A percentile compares a stretch with the other conserved stretches of the same genome.
phyloP scores from a whole-genome alignment of 1,140 invertebrate species.

The Drosophila pallidifrons region DNA sequence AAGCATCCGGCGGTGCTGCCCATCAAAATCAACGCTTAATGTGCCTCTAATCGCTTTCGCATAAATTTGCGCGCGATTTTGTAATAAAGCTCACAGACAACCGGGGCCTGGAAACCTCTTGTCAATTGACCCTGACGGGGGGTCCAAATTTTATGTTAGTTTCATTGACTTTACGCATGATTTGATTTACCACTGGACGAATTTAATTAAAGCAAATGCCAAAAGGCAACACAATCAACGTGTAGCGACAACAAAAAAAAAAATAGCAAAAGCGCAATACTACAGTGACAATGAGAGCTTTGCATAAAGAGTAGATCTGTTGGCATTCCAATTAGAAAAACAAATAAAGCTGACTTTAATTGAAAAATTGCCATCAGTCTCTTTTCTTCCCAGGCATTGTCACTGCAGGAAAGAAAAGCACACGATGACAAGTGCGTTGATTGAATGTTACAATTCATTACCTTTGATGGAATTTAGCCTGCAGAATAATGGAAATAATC shows the following conservation, averaged over 20 bases:
- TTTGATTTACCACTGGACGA: constrained; percentile 60
- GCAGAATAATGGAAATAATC: too few relatives aligned
- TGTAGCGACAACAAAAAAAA: constrained; percentile 28
- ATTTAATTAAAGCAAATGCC: constrained; percentile 71
- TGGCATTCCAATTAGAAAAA: constrained; percentile 66
- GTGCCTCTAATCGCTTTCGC: constrained; percentile 74
- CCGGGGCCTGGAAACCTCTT: background rate
- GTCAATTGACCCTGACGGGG: background rate
- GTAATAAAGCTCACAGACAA: constrained; percentile 54
- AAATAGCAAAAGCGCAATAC: constrained; percentile 18
- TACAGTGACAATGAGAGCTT: constrained; percentile 1
- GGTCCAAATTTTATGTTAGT: constrained; percentile 61
- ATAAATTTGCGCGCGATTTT: constrained; percentile 72
- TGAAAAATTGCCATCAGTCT: constrained; percentile 39
- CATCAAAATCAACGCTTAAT: constrained; percentile 65
- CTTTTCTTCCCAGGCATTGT: background rate
- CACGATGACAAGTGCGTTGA: constrained; percentile 15
- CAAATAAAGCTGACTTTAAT: constrained; percentile 64
- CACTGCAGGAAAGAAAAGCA: background rate
- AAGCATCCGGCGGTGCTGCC: constrained; percentile 45
- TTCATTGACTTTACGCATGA: constrained; percentile 68
- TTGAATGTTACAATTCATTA: background rate
- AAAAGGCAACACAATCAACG: constrained; percentile 32
- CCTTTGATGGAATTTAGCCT: constrained; percentile 65
- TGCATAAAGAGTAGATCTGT: constrained; percentile 22